Base-by-base conservation (phyloP, 1,140 invertebrate species). In the Camponotus vicinus region DNA sequence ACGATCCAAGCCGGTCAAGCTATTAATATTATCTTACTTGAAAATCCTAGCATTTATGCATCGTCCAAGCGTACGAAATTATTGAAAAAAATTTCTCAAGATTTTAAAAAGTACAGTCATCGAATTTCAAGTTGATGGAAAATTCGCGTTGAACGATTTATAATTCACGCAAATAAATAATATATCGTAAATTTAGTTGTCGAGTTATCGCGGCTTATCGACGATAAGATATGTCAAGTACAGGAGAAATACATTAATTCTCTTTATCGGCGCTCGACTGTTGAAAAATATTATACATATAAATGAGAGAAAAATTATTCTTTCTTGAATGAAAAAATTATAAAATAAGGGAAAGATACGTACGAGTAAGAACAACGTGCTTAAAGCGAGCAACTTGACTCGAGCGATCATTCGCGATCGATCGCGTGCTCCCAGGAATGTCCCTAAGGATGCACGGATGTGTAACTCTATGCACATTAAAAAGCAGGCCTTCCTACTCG, bases 401-500 rank as follows among this genome's bases (percentile, higher is more conserved):
- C 15, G 32, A 42, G 37, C 21, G 32, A 64, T 84, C 37, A 40
- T 52, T 49, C 34, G 63, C 34, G 42, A 64, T 80, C 21, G 64
- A 69, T 73, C 67, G 15, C 18, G 49, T 13, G n/a, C 15, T 18
- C 37, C 34, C 15, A 11, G n/a, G 27, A 75, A 73, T 37, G 42
- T 27, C 79, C 34, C 42, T 15, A 15, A 52, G 13, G 49, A 55
- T 49, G 61, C 76, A 49, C 71, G 49, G n/a, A 40, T 40, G 63
- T 34, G 32, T 83, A 66, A 63, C 40, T 82, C 40, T 61, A n/a
- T 61, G 69, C 45, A 76, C 42, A 49, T 86, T 79, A 69, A 71
- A 86, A 89, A 88, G 79, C 76, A 42, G 73, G 42, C 84, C 86
- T 90, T 87, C 67, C 85, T 82, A 80, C 82, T 88, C 75, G 86